Evolutionary conservation across 2,888 invertebrate species (phyloP).

Genomic region (Patella caerulea): DNA sequence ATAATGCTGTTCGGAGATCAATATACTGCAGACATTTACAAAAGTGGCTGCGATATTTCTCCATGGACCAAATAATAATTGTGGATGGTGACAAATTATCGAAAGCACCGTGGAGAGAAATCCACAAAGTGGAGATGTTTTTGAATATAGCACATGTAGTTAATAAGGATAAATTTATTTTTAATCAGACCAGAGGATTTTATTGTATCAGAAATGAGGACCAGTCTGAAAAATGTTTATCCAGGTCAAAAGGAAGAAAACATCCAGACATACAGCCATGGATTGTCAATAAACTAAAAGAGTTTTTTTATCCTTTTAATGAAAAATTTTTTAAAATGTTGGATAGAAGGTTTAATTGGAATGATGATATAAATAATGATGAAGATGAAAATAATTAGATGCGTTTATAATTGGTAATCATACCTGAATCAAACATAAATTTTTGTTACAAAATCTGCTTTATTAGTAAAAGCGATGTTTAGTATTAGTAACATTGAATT

Average conservation of each 20-base stretch:
- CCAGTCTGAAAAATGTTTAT: conserved; percentile 85
- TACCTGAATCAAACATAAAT: too few species aligned
- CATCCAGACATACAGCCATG: conserved; percentile 88
- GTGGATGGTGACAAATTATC: conserved; percentile 78
- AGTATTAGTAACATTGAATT: too few species aligned
- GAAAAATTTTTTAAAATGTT: conserved; percentile 80
- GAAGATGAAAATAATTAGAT: neutral
- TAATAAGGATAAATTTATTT: conserved; percentile 86
- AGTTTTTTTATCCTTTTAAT: conserved; percentile 57
- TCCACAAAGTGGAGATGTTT: conserved; percentile 57
- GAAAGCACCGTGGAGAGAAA: conserved; percentile 52
- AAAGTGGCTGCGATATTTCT: conserved; percentile 92
- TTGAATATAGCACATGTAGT: conserved; percentile 55
- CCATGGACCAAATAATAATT: conserved; percentile 89
- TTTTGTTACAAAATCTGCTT: too few species aligned
- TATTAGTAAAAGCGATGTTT: too few species aligned
- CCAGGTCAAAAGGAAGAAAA: conserved; percentile 87
- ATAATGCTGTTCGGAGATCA: conserved; percentile 69
- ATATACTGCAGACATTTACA: conserved; percentile 80
- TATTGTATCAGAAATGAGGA: conserved; percentile 81
- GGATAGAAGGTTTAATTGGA: conserved; percentile 92
- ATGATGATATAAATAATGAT: conserved; percentile 5
- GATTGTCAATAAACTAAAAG: conserved; percentile 65
- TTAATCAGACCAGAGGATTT: conserved; percentile 95
- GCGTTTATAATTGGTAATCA: too few species aligned